Percentiles rank a stretch among this genome's conserved stretches.
Evolutionary conservation across 1,140 invertebrate species (phyloP).

Genomic region (Drosophila equinoxialis): DNA sequence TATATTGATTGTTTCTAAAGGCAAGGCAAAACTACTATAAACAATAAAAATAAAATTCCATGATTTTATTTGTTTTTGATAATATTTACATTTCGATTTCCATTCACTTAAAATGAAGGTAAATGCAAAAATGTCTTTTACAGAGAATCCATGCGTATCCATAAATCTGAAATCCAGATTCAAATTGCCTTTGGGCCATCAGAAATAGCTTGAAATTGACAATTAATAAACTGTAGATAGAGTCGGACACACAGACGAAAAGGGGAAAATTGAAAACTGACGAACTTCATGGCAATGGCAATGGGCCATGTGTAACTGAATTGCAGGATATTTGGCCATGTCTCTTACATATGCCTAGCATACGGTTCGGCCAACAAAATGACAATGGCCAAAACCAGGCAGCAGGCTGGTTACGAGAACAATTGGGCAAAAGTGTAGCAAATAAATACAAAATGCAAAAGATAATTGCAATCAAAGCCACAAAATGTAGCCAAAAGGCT

Average conservation of each 20-base stretch:
- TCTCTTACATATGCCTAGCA: background rate
- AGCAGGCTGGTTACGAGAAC: conserved; percentile 49
- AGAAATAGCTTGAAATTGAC: conserved; percentile 58
- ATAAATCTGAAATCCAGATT: background rate
- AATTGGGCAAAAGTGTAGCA: conserved; percentile 77
- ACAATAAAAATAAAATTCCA: background rate
- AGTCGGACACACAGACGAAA: background rate
- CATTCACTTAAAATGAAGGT: background rate
- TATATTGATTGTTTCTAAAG: too few relatives aligned
- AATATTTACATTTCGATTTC: conserved; percentile 1
- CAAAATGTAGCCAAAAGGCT: conserved; percentile 79
- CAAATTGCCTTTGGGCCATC: conserved; percentile 35
- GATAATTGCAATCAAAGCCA: conserved; percentile 80
- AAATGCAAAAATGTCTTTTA: background rate
- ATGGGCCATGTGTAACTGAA: conserved; percentile 18
- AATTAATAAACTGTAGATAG: conserved; percentile 74
- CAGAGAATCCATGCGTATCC: background rate
- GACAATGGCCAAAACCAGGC: conserved; percentile 53
- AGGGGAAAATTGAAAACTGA: conserved; percentile 32
- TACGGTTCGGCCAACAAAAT: conserved; percentile 39
- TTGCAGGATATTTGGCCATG: conserved; percentile 49
- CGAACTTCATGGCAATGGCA: background rate
- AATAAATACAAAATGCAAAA: conserved; percentile 81
- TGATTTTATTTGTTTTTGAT: conserved; percentile 1
- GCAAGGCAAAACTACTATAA: too few relatives aligned